Conservation (phyloP, 1,140 invertebrate genomes). For the Polypedilum vanderplanki region DNA sequence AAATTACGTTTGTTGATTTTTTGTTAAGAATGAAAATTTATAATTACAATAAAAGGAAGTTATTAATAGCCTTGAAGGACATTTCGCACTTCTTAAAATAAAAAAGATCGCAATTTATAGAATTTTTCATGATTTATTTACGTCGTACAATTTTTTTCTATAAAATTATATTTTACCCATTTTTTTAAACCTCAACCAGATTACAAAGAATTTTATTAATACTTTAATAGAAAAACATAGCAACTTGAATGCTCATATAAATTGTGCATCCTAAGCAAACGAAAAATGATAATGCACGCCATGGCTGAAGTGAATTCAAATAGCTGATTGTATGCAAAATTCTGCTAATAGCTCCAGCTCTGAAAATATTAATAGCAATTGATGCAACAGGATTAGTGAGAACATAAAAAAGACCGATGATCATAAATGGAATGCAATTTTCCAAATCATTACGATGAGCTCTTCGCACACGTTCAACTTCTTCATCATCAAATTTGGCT, state of each 20-base stretch:
- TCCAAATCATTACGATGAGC: constrained; percentile 70
- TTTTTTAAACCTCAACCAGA: no score
- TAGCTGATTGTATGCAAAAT: constrained; percentile 61
- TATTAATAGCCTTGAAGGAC: no score
- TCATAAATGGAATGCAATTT: constrained; percentile 62
- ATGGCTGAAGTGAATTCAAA: constrained; percentile 49
- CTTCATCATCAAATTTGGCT: constrained; percentile 48
- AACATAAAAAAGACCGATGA: constrained; percentile 15
- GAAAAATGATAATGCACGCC: constrained; percentile 48
- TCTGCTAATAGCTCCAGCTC: constrained; percentile 51
- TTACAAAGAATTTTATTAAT: neutral
- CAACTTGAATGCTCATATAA: constrained; percentile 44
- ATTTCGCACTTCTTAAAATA: no score
- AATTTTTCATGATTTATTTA: no score
- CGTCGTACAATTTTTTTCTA: no score
- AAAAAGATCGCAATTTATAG: no score
- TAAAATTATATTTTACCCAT: no score
- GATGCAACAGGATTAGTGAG: neutral
- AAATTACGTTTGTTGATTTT: no score
- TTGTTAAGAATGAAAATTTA: no score
- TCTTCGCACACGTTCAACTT: constrained; percentile 49
- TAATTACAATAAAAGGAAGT: no score
- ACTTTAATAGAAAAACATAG: constrained; percentile 33
- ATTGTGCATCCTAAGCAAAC: constrained; percentile 42
- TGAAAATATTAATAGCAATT: neutral